Base-by-base conservation (phyloP, 2,113 vertebrate species). In the Epinephelus fuscoguttatus region DNA sequence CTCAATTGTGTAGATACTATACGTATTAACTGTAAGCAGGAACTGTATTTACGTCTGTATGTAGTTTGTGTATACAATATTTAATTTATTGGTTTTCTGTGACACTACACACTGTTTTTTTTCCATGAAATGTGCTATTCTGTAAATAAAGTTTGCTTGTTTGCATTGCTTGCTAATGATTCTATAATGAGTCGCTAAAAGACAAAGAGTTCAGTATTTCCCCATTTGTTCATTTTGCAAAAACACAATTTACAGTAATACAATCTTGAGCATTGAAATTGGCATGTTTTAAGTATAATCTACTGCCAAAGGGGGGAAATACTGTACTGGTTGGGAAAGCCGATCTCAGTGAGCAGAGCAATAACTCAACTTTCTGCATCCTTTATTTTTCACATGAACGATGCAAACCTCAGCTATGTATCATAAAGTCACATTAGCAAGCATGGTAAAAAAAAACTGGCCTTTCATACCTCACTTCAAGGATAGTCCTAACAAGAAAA, bases 101-200 rank as follows among this genome's bases (percentile, higher is more conserved):
- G 1, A 75, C 27, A n/a, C 3, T 37, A 12, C 4, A 25, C 33
- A 27, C 10, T 15, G 13, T 40, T 74, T 67, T 49, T 13, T 42
- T 42, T 53, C 27, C 40, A 59, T 60, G 8, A 59, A 74, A 21
- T n/a, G 42, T 6, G 11, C 27, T 50, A 57, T 18, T 45, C 45
- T 30, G 61, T 42, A 62, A 62, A 84, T 63, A 56, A 74, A 45
- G 68, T 52, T 72, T 33, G 18, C 55, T 75, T 55, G 40, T 14
- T 17, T 68, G 15, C 1, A 1, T 15, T 52, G n/a, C 55, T 25
- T 27, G 63, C 49, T 77, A 47, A 84, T 69, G 56, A 74, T 53
- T 64, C 37, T 19, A 40, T 83, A 49, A 83, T 23, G 67, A 77
- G 50, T 72, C 45, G 52, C 33, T 47, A 53, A 77, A 76, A 71